A percentile compares a stretch with the other conserved stretches of the same genome.
phyloP scores from a whole-genome alignment of 2,113 vertebrate genomes.

The Mobula hypostoma region DNA sequence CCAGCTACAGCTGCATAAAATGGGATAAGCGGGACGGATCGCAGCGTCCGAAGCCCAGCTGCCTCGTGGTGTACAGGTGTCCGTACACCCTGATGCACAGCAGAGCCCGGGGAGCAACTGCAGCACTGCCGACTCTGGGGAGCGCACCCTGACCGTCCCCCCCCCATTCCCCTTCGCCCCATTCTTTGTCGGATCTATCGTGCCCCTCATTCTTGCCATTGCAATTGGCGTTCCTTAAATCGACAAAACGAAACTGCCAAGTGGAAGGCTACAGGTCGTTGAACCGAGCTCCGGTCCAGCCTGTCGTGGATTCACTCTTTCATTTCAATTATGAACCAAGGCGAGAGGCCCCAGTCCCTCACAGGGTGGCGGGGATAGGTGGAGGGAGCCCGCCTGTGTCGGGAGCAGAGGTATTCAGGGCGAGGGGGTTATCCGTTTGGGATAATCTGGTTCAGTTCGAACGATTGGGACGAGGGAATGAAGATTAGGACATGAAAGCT shows the following conservation, averaged over 20 bases:
- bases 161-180: neutral
- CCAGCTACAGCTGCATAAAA: neutral
- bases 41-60: neutral
- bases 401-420: neutral
- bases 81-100: neutral
- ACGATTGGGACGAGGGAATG: neutral
- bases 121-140: neutral
- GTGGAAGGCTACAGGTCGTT: constrained; percentile 41
- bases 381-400: neutral
- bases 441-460: too few species aligned
- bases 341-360: neutral
- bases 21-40: neutral
- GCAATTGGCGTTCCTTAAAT: constrained; percentile 42
- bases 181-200: neutral
- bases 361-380: neutral
- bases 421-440: too few species aligned
- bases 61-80: neutral
- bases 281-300: neutral
- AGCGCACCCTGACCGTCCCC: neutral
- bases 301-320: neutral
- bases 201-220: neutral
- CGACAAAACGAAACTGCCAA: constrained; percentile 45
- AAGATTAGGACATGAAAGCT: neutral
- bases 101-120: too few species aligned
- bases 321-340: neutral